Evolutionary conservation across 2,113 vertebrate genomes (phyloP), one percentile per base, ranked within the genome.

Genomic region (Procavia capensis): DNA sequence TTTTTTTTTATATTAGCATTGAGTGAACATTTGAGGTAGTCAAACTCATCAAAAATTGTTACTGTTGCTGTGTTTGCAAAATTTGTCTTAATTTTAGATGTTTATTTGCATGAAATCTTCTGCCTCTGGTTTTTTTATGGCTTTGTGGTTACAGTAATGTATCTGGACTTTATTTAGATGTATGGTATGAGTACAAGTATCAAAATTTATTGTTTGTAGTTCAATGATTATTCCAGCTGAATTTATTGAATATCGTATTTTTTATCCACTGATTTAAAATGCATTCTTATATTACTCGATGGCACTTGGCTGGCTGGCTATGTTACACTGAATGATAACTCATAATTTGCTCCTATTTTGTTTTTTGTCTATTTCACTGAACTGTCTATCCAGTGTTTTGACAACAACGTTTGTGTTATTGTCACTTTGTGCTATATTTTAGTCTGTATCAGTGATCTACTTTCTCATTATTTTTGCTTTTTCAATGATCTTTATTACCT

Each of bases 351-450:
- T 9, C 83, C 45, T 70, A 0, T 2, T 70, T 81, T 41, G 47
- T 17, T 22, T 13, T 22, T 25, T n/a, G 63, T 88, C 54, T 3
- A 0, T 27, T 34, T 4, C 6, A 0, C 2, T 16, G 61, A 50
- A 6, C 31, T 13, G 29, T 57, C 34, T 1, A 3, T 24, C 22
- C 22, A 0, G 3, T 20, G 9, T 45, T 27, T 31, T 45, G 43
- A 39, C 6, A 0, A 0, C 0, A 3, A 0, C 5, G 4, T 45
- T 47, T 5, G 31, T 4, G 2, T n/a, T 25, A 3, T 45, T 3
- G 27, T 22, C 2, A 5, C 16, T 59, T 24, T 36, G 7, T 0
- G 4, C 3, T 24, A 0, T 1, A 2, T 54, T 41, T 43, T 9
- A 20, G 4, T 5, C 10, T 2, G 31, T 1, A 61, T 36, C 9